Evolutionary conservation across 2,888 invertebrate genomes (phyloP).

Genomic region (Steinernema carpocapsae): DNA sequence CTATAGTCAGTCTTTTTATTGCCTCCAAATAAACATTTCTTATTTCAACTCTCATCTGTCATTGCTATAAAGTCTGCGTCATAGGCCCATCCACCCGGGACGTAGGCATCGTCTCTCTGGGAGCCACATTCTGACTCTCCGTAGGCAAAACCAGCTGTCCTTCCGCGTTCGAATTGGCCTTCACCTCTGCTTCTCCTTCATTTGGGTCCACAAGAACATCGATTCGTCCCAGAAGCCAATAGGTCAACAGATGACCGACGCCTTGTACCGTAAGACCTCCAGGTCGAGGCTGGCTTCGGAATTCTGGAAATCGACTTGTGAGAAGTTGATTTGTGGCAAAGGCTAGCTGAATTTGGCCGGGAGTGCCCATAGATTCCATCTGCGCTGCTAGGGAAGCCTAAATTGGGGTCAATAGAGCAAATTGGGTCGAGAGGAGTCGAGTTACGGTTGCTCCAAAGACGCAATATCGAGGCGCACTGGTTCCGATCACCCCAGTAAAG

Average conservation of each 20-base stretch:
- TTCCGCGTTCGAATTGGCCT: conserved; percentile 24
- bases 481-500: conserved; percentile 66
- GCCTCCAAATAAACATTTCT: too few species aligned
- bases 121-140: background rate
- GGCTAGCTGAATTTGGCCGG: conserved; percentile 65
- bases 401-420: conserved; percentile 20
- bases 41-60: too few species aligned
- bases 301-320: conserved; percentile 59
- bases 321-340: conserved; percentile 58
- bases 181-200: conserved; percentile 27
- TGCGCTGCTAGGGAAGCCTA: conserved; percentile 64
- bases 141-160: background rate
- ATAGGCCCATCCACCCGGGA: conserved; percentile 22
- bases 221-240: conserved; percentile 50
- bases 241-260: conserved; percentile 59
- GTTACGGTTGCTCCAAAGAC: conserved; percentile 65
- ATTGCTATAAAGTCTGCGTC: conserved; percentile 30
- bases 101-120: background rate
- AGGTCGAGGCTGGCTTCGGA: conserved; percentile 48
- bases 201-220: conserved; percentile 33
- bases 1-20: too few species aligned
- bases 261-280: conserved; percentile 48
- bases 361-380: conserved; percentile 65
- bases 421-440: background rate
- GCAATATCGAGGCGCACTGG: conserved; percentile 64